Base-by-base conservation (phyloP, 2,797 vertebrate genomes). In the Bucorvus abyssinicus region DNA sequence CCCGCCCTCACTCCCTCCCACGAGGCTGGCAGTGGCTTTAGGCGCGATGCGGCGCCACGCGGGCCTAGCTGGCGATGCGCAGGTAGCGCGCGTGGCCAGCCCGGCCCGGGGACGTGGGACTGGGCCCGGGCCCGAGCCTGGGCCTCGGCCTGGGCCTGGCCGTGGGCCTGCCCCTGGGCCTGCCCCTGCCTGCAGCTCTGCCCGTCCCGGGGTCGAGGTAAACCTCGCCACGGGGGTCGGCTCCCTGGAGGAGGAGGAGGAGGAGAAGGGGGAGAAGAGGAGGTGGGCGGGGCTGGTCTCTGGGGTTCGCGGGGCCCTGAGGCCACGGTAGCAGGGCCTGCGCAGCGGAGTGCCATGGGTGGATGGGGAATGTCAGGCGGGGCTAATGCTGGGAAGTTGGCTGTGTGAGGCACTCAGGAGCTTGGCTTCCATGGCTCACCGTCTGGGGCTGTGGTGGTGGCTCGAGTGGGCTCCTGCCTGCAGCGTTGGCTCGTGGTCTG, bases 11-110 rank as follows among this genome's bases (percentile, higher is more conserved):
- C 6, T 14, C 9, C 3, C 3, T 3, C 22, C 1, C 57, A 14
- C 57, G 57, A n/a, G 29, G 50, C 23, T 5, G 15, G 12, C 2
- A 5, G 47, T 2, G 2, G 34, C 1, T 0, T 2, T 1, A 1
- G 23, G 53, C 5, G 74, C 57, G 4, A 91, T 96, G 95, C n/a
- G 88, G 85, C 40, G 87, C 12, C 12, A 44, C 14, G 65, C 34
- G 2, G 74, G 81, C 34, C 29, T 63, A 1, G 52, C 34, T 10
- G 84, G 74, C 30, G 82, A 91, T 18, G 61, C 67, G 75, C 92
- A 94, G 95, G 95, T 96, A 95, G 71, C 55, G 47, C 27, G 5
- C 8, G 24, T 8, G 20, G 44, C 30, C 9, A 6, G 8, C 32
- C 30, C n/a, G n/a, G n/a, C n/a, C n/a, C n/a, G n/a, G n/a, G n/a